Base-by-base conservation (phyloP, 2,888 invertebrate species). In the Pachliopta kotzebuea region DNA sequence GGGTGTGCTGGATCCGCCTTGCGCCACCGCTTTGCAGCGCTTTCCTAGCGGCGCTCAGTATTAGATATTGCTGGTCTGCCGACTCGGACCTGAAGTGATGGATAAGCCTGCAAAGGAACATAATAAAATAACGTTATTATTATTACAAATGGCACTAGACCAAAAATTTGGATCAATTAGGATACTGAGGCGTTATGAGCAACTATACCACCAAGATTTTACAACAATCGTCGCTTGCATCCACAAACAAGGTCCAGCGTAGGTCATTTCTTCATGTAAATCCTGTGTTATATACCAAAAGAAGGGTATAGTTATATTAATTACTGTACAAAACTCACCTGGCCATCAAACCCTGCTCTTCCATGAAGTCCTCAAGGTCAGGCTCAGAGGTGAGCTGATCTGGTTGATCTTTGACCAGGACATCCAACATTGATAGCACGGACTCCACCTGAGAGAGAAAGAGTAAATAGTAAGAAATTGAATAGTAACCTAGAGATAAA, bases 321-420 rank as follows among this genome's bases (percentile, higher is more conserved):
- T 23, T 17, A 14, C 4, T 7, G 17, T 18, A 29, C 29, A 29
- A 55, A 29, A 31, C 49, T 59, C 68, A 94, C 96, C 98, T 86
- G 49, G 97, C 98, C 63, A 99, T 93, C 21, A 98, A 92, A 50
- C 97, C 96, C 83, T 99, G 99, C 73, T 97, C 99, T 82, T 99
- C 99, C 37, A 97, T 96, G 82, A 99, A 97, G 85, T 99, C 99
- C 79, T 99, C 99, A 0, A 95, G 93, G 83, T 98, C 98, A 0
- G 94, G 93, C 62, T 95, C 94, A n/a, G 93, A 17, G 72, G 83
- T 76, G 0, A 94, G 92, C 76, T 96, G 95, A 76, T 96, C 96
- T 0, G 94, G 93, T 73, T 97, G 97, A 77, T 98, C 98, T 72
- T 95, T 95, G 14, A 99, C 95, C 66, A 99, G 84, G 0, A 98